Evolutionary conservation across 2,113 vertebrate species (phyloP).

Genomic region (Choloepus hoffmanni): DNA sequence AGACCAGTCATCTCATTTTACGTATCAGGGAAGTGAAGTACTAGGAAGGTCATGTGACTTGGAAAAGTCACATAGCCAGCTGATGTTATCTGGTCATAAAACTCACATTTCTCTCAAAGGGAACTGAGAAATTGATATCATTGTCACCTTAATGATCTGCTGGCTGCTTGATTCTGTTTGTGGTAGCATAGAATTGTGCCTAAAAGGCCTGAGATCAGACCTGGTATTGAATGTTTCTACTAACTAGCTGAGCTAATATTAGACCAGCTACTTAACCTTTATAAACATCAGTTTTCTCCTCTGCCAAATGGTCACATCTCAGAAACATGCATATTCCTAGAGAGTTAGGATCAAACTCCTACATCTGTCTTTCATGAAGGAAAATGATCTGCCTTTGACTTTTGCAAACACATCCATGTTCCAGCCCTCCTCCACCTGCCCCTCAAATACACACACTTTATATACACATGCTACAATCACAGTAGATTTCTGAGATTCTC

Average conservation of each 20-base stretch:
- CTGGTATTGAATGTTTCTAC: neutral
- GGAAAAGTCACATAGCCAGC: neutral
- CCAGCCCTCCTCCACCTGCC: neutral
- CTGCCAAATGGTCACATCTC: neutral
- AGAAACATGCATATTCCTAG: neutral
- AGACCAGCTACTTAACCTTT: neutral
- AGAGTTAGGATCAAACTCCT: neutral
- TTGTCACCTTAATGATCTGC: neutral
- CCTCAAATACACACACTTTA: neutral
- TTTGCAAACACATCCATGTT: neutral
- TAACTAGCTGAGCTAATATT: neutral
- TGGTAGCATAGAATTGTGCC: neutral
- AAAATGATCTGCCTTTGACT: neutral
- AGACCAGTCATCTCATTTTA: neutral
- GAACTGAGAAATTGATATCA: neutral
- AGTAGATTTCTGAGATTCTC: neutral
- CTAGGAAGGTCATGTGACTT: neutral
- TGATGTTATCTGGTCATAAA: neutral
- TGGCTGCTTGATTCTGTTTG: neutral
- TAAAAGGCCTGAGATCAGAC: neutral
- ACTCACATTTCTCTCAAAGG: neutral
- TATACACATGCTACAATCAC: neutral
- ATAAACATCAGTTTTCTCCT: neutral
- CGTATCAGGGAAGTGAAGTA: neutral
- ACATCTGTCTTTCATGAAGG: neutral